A percentile compares a stretch with the other conserved stretches of the same genome.
Conservation (phyloP, 1,140 invertebrate species). For the Macrostomum lignano region DNA sequence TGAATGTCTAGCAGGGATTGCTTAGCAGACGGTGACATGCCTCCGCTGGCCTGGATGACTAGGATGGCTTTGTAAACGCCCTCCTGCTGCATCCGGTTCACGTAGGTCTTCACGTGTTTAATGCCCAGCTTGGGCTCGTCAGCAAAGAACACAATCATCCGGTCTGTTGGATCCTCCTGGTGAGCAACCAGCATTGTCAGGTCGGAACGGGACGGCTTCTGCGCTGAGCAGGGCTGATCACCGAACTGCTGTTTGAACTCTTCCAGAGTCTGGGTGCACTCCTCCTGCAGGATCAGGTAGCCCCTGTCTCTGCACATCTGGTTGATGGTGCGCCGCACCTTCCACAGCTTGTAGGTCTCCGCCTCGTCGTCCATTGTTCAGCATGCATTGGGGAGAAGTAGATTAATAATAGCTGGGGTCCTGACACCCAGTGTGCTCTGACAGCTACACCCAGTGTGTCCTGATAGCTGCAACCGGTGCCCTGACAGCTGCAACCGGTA, state of each 20-base stretch:
- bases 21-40: slow-evolving; percentile 96
- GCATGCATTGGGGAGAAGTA: no score
- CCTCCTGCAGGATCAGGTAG: slow-evolving; percentile 69
- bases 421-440: no score
- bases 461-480: no score
- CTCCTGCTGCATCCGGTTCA: slow-evolving; percentile 95
- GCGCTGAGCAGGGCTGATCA: no score
- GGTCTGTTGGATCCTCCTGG: slow-evolving; percentile 35
- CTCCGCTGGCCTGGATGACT: slow-evolving; percentile 51
- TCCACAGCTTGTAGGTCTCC: slow-evolving; percentile 91
- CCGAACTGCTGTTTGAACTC: slow-evolving; percentile 91
- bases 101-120: slow-evolving; percentile 93
- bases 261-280: slow-evolving; percentile 90
- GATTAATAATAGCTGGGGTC: no score
- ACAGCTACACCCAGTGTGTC: no score
- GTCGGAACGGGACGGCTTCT: slow-evolving; percentile 31
- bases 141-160: slow-evolving; percentile 97
- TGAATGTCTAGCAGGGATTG: slow-evolving; percentile 68
- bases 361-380: no score
- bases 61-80: slow-evolving; percentile 87
- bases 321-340: slow-evolving; percentile 59
- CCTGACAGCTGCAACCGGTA: no score
- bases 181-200: slow-evolving; percentile 4
- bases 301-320: slow-evolving; percentile 34
- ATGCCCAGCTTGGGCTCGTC: slow-evolving; percentile 97